A percentile compares a stretch with the other conserved stretches of the same genome.
Conservation (phyloP, 2,888 invertebrate genomes). For the Yponomeuta cagnagella region DNA sequence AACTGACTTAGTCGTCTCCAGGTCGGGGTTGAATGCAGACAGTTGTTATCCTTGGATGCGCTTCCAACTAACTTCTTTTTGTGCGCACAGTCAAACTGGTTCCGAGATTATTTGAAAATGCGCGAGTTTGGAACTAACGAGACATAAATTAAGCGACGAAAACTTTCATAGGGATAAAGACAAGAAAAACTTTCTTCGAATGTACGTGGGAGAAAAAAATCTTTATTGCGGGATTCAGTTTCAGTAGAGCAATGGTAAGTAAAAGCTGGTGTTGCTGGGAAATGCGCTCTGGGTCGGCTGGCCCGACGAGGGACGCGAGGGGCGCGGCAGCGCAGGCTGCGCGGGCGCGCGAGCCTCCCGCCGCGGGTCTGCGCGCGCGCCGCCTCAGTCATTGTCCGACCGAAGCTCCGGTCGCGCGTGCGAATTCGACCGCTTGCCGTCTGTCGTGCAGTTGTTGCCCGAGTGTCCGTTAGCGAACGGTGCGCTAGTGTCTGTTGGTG, state of each 20-base stretch:
- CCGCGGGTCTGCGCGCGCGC: conserved; percentile 45
- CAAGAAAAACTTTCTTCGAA: not conserved
- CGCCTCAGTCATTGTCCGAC: conserved; percentile 69
- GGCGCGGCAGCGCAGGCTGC: conserved; percentile 34
- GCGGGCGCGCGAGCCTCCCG: conserved; percentile 39
- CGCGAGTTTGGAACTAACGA: not conserved
- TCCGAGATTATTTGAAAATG: conserved; percentile 33
- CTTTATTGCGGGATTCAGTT: not conserved
- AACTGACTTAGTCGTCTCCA: not conserved
- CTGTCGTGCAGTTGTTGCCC: conserved; percentile 61
- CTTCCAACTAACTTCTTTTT: conserved; percentile 18
- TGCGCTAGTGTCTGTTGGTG: conserved; percentile 59
- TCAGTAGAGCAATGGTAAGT: not conserved
- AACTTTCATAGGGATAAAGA: not conserved
- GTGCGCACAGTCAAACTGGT: conserved; percentile 46
- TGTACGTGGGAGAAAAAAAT: no score
- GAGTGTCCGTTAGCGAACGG: conserved; percentile 64
- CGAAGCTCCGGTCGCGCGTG: conserved; percentile 62
- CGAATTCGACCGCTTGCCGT: conserved; percentile 38
- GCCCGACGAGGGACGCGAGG: conserved; percentile 26
- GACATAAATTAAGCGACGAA: not conserved
- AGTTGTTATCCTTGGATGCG: conserved; percentile 1
- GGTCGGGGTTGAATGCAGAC: not conserved
- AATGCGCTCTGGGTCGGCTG: conserved; percentile 10
- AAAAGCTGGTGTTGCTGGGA: conserved; percentile 1